A percentile compares a stretch with the other conserved stretches of the same genome.
These are phyloP conservation scores for Phthorimaea operculella DNA, from an alignment of 1,140 invertebrate genomes.

Conservation along the genomic window DNA sequence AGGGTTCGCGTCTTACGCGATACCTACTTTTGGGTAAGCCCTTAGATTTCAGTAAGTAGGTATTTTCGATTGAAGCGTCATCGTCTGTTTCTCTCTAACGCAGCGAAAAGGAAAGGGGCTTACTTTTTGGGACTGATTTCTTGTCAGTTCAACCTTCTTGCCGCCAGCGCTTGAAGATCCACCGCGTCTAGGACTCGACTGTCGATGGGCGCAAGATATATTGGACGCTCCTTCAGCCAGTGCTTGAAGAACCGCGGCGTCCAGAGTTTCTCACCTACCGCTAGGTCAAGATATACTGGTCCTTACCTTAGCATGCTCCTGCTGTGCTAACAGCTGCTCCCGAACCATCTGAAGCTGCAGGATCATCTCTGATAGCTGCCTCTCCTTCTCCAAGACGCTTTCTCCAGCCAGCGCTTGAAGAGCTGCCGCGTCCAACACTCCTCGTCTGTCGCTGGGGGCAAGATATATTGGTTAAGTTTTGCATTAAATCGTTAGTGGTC, in stretches of 20 bases:
- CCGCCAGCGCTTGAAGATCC: conserved; percentile 74
- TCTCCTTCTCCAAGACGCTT: conserved; percentile 79
- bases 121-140: too few species aligned
- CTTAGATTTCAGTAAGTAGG: too few species aligned
- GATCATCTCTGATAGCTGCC: conserved; percentile 85
- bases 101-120: too few species aligned
- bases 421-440: conserved; percentile 70
- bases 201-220: conserved; percentile 31
- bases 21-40: too few species aligned
- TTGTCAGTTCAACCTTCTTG: too few species aligned
- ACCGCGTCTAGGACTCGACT: conserved; percentile 68
- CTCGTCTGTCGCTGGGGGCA: conserved; percentile 47
- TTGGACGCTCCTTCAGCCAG: too few species aligned
- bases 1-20: too few species aligned
- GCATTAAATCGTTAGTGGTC: not conserved
- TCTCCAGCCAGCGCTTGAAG: conserved; percentile 75
- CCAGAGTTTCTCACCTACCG: too few species aligned
- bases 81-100: too few species aligned
- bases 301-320: conserved; percentile 63
- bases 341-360: conserved; percentile 82
- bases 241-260: too few species aligned
- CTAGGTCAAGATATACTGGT: too few species aligned
- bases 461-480: not conserved
- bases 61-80: too few species aligned
- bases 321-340: conserved; percentile 79